phyloP scores from a whole-genome alignment of 2,113 vertebrate species.

The Pipa parva region DNA sequence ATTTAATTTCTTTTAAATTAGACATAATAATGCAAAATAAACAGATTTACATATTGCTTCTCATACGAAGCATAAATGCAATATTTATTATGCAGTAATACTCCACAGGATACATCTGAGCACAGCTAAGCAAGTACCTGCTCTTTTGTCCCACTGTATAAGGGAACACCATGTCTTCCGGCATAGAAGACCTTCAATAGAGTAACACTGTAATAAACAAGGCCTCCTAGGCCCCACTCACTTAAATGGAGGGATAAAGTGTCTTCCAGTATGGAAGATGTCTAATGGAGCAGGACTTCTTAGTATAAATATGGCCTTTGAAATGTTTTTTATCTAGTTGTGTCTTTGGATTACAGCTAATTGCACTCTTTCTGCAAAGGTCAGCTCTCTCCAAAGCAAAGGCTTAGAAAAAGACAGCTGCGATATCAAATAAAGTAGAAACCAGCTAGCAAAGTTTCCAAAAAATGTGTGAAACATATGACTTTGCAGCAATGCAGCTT shows the following conservation, averaged over 20 bases:
- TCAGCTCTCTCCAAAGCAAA: too few relatives aligned
- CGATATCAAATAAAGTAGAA: too few relatives aligned
- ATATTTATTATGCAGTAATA: background rate
- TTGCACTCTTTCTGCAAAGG: background rate
- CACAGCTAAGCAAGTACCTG: background rate
- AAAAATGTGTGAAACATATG: too few relatives aligned
- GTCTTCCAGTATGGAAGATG: constrained; percentile 1
- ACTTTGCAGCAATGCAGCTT: too few relatives aligned
- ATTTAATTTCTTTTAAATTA: background rate
- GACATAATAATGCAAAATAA: background rate
- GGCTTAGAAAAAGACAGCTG: too few relatives aligned
- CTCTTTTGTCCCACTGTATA: background rate
- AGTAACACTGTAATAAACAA: background rate
- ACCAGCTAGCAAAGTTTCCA: too few relatives aligned
- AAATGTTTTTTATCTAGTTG: background rate
- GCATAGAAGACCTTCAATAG: background rate
- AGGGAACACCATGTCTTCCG: background rate
- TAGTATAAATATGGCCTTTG: background rate
- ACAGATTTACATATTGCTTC: constrained; percentile 8
- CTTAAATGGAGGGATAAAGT: background rate
- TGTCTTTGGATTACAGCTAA: background rate
- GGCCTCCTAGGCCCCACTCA: background rate
- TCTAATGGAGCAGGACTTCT: background rate
- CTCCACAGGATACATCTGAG: background rate
- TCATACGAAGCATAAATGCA: background rate